Percentiles rank a stretch among this genome's conserved stretches.
These are phyloP conservation scores for Esox lucius DNA, from an alignment of 2,797 vertebrate species.

Conservation along the genomic window DNA sequence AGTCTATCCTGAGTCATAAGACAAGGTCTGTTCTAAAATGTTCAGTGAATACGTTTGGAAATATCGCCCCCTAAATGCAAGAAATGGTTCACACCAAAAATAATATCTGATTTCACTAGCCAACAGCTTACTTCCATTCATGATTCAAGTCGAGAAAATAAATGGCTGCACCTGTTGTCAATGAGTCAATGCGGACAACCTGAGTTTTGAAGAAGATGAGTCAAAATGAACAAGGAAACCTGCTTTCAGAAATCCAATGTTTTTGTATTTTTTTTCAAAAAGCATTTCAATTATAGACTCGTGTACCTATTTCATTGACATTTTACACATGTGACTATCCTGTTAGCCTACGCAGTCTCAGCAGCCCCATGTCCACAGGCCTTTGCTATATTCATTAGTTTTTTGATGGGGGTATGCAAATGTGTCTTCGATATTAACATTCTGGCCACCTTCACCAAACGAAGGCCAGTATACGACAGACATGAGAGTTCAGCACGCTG, in stretches of 20 bases:
- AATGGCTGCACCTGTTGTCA: neutral
- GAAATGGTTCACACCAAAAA: neutral
- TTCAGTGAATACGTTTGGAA: neutral
- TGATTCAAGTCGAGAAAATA: neutral
- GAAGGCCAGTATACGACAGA: neutral
- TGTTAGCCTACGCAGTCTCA: neutral
- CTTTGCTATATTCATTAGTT: neutral
- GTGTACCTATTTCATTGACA: neutral
- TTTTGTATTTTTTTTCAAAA: neutral
- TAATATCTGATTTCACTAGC: neutral
- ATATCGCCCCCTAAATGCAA: conserved; percentile 7
- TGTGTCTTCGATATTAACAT: neutral
- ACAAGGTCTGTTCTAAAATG: neutral
- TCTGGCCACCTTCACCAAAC: neutral
- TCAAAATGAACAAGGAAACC: neutral
- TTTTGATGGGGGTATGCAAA: neutral
- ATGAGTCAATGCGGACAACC: conserved; percentile 1
- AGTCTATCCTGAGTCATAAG: neutral
- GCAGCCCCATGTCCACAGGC: neutral
- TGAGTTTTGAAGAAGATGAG: neutral
- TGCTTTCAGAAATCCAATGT: neutral
- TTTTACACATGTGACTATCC: neutral
- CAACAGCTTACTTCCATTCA: neutral
- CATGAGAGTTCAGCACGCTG: neutral
- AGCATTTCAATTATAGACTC: neutral